Conservation (phyloP, 2,113 vertebrate species). For the Poicephalus gulielmi region DNA sequence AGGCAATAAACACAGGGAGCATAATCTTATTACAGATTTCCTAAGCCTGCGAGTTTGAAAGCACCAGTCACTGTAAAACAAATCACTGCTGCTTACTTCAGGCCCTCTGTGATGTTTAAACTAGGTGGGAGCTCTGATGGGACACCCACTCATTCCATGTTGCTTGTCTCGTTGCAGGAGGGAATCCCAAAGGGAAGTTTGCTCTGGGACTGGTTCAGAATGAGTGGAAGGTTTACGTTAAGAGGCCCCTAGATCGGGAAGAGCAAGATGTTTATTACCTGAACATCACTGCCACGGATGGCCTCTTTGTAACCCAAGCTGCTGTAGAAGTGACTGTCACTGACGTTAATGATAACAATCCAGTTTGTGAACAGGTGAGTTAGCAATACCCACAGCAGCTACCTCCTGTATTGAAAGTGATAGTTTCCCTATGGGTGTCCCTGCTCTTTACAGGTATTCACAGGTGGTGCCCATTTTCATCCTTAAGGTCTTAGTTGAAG, state of each 20-base stretch:
- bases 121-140: neutral
- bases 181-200: conserved; percentile 90
- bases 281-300: conserved; percentile 93
- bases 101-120: neutral
- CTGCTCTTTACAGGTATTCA: neutral
- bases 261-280: conserved; percentile 88
- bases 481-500: neutral
- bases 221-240: conserved; percentile 98
- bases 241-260: conserved; percentile 90
- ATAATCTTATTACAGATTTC: conserved; percentile 10
- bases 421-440: neutral
- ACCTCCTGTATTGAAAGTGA: accelerated
- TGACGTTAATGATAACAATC: conserved; percentile 94
- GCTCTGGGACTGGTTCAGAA: conserved; percentile 92
- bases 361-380: conserved; percentile 90
- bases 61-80: neutral
- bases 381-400: accelerated
- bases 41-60: neutral
- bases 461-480: neutral
- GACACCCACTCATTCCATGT: neutral
- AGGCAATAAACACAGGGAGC: neutral
- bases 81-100: neutral
- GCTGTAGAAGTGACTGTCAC: conserved; percentile 87
- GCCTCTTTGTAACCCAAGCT: conserved; percentile 90
- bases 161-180: conserved; percentile 73